Evolutionary conservation across 35 echinoderm and acorn worm species (phyloP).

Genomic region (Apostichopus californicus): DNA sequence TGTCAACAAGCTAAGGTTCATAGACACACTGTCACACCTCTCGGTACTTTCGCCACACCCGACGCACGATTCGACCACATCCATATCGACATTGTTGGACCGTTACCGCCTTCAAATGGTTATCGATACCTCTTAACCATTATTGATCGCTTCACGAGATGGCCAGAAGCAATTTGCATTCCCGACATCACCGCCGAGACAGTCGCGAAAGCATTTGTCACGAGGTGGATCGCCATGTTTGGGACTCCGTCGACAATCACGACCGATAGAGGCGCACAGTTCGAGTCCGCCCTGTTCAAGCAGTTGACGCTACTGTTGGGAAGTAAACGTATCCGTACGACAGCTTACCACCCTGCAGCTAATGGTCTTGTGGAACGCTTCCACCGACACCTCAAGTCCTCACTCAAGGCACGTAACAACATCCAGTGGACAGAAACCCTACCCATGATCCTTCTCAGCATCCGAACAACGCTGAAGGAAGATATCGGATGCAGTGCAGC

Average conservation of each 20-base stretch:
- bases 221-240: conserved; percentile 51
- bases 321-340: conserved; percentile 49
- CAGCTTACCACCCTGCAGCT: conserved; percentile 59
- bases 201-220: conserved; percentile 28
- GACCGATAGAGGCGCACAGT: conserved; percentile 56
- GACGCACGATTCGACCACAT: conserved; percentile 60
- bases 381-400: not conserved
- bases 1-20: not conserved
- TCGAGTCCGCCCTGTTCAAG: conserved; percentile 25
- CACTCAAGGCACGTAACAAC: not conserved
- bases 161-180: conserved; percentile 37
- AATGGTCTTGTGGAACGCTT: not conserved
- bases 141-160: conserved; percentile 23
- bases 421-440: not conserved
- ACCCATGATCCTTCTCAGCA: not conserved
- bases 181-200: conserved; percentile 39
- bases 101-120: conserved; percentile 41
- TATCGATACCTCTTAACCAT: conserved; percentile 20
- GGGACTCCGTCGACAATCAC: conserved; percentile 50
- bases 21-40: not conserved
- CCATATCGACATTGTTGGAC: conserved; percentile 64
- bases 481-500: not conserved
- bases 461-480: not conserved
- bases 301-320: conserved; percentile 5
- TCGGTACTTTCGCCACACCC: conserved; percentile 48